phyloP scores from a whole-genome alignment of 2,888 invertebrate genomes.

The Psylliodes chrysocephalus region DNA sequence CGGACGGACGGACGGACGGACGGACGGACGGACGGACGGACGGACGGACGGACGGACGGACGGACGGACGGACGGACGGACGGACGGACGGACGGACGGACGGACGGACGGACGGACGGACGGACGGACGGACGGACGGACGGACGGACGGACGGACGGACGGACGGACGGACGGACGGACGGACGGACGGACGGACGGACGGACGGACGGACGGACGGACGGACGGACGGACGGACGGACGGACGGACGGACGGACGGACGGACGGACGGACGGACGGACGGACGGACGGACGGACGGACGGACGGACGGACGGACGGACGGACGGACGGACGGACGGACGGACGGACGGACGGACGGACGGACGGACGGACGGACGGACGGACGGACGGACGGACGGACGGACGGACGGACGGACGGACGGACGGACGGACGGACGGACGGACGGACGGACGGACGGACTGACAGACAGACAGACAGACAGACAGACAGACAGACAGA shows the following conservation, averaged over 20 bases:
- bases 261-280: slow-evolving; percentile 28
- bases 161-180: slow-evolving; percentile 27
- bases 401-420: slow-evolving; percentile 28
- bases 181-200: slow-evolving; percentile 17
- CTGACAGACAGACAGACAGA: slow-evolving; percentile 32
- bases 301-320: slow-evolving; percentile 29
- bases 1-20: slow-evolving; percentile 18
- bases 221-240: not conserved
- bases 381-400: slow-evolving; percentile 26
- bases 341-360: slow-evolving; percentile 18
- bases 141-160: slow-evolving; percentile 26
- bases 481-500: slow-evolving; percentile 33
- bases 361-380: slow-evolving; percentile 29
- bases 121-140: slow-evolving; percentile 19
- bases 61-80: slow-evolving; percentile 28
- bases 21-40: slow-evolving; percentile 18
- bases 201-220: slow-evolving; percentile 16
- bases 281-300: slow-evolving; percentile 31
- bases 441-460: too few species aligned
- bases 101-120: slow-evolving; percentile 20
- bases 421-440: slow-evolving; percentile 33
- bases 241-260: slow-evolving; percentile 25
- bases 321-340: too few species aligned
- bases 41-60: slow-evolving; percentile 29
- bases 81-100: slow-evolving; percentile 29